Evolutionary conservation across 2,113 vertebrate species (phyloP).

Genomic region (Prunella himalayana): DNA sequence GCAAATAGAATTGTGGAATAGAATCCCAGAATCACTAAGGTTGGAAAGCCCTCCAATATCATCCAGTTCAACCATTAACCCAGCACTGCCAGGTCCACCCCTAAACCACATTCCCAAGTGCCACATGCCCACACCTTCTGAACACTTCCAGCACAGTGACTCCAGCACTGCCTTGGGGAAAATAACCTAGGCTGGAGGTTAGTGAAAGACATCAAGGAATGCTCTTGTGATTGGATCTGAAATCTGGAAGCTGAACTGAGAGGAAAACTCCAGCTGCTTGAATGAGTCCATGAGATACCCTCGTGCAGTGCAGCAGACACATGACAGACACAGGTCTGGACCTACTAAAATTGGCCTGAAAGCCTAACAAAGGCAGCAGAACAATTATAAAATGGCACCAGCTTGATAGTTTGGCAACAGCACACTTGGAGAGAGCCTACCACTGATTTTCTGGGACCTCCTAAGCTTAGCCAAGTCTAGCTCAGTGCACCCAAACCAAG

Average conservation of each 20-base stretch:
- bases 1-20: neutral
- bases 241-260: neutral
- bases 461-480: neutral
- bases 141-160: neutral
- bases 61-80: neutral
- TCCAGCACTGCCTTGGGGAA: neutral
- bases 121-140: neutral
- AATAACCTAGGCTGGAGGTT: neutral
- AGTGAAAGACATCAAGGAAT: neutral
- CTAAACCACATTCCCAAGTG: neutral
- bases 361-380: neutral
- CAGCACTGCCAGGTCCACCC: neutral
- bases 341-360: neutral
- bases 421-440: neutral
- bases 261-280: neutral
- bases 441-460: neutral
- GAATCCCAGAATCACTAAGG: neutral
- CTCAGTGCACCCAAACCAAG: neutral
- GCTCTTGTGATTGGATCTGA: neutral
- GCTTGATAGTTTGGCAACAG: neutral
- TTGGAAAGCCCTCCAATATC: neutral
- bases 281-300: neutral
- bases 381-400: neutral
- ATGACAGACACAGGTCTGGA: neutral
- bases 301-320: rapidly evolving